Base-by-base conservation (phyloP, 2,888 invertebrate genomes). In the Zonitis immaculata region DNA sequence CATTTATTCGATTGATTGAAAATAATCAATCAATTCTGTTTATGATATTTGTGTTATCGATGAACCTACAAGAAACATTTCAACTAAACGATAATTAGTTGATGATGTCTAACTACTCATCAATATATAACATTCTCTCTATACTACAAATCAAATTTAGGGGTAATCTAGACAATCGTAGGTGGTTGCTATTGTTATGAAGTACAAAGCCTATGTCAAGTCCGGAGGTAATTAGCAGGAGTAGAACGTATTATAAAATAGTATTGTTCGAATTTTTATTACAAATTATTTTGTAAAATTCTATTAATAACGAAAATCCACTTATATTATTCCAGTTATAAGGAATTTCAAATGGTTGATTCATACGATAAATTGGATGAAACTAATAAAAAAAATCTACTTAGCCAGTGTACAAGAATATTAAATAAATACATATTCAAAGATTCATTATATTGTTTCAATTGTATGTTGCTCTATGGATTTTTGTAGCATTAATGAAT, bases 131-230 rank as follows among this genome's bases (percentile, higher is more conserved):
- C 51, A 51, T 51, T 45, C 35, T 45, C 48, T 16, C 35, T 47
- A 51, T n/a, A n/a, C n/a, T n/a, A n/a, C 51, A 55, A 55, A 55
- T 55, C 51, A 55, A 48, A 55, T 51, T 48, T 55, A 47, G 44
- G 44, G 51, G 48, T 55, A 51, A 55, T 48, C 48, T 45, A 51
- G 46, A 53, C 45, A 46, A 51, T 47, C 39, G 50, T 32, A 54
- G 49, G 35, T 49, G 43, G 18, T 35, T 25, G 47, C 25, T 50
- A 43, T 46, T 55, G 51, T 55, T 39, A 42, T 45, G 42, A 27
- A 47, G 48, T 43, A 55, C 54, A 55, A 55, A 51, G 51, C 35
- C 51, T 47, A 32, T 32, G 42, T 46, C 54, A 48, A 32, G 44
- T 28, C 44, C 45, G 54, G 30, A 55, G 51, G 51, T 55, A 55